A percentile compares a stretch with the other conserved stretches of the same genome.
Evolutionary conservation across 2,888 invertebrate genomes (phyloP).

Genomic region (Ormyrus rosae): DNA sequence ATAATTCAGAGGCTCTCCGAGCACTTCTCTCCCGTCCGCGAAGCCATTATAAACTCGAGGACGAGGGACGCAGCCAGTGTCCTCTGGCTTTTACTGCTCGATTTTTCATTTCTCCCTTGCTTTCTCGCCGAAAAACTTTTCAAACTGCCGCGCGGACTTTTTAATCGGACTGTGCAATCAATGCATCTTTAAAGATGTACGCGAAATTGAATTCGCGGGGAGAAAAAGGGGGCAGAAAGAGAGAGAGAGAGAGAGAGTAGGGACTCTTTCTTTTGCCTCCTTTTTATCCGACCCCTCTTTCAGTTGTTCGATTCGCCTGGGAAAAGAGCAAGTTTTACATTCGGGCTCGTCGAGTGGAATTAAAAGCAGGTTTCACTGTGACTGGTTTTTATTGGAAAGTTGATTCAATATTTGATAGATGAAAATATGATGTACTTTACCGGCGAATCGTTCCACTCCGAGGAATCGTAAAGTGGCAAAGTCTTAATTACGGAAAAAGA

Average conservation of each 20-base stretch:
- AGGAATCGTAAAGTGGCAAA: conserved; percentile 44
- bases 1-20: conserved; percentile 47
- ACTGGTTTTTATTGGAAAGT: conserved; percentile 53
- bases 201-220: conserved; percentile 52
- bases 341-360: conserved; percentile 45
- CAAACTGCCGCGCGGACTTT: conserved; percentile 11
- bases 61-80: not conserved
- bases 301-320: conserved; percentile 50
- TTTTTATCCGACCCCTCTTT: conserved; percentile 44
- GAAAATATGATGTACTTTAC: conserved; percentile 53
- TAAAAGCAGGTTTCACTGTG: conserved; percentile 54
- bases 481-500: conserved; percentile 50
- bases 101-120: too few relatives aligned
- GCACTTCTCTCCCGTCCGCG: not conserved
- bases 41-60: not conserved
- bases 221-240: conserved; percentile 14
- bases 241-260: not conserved
- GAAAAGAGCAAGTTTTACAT: conserved; percentile 53
- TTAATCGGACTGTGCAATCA: conserved; percentile 47
- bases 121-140: too few relatives aligned
- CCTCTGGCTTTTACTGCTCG: not conserved
- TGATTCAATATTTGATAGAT: conserved; percentile 56
- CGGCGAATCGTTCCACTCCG: conserved; percentile 10
- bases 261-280: conserved; percentile 20
- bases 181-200: conserved; percentile 54